Evolutionary conservation across 2,888 invertebrate genomes (phyloP), one percentile per base, ranked within the genome.

Genomic region (Acrocyrtus sp.): DNA sequence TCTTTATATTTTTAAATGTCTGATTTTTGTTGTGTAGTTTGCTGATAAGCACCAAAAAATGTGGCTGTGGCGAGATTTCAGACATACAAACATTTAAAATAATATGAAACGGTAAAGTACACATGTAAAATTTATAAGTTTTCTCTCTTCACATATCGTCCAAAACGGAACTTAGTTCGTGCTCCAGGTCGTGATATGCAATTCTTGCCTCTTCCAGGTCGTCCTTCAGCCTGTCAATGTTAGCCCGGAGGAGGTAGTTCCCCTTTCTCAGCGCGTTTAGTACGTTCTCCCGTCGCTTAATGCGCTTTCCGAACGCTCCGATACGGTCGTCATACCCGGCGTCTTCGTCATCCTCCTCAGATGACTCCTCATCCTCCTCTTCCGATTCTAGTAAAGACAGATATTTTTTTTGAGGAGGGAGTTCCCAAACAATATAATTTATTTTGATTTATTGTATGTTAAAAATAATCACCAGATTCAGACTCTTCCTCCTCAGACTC

Each of bases 191-290:
- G 53, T 89, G 86, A 6, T 94, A 92, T 84, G 91, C 89, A 81
- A 94, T 93, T 81, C 92, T 90, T 81, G 94, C 93, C 83, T 92
- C 92, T 63, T 90, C 89, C 51, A 95, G 88, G 83, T 94, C 93
- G 83, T 95, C 95, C 84, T 94, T 93, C 70, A 94, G 85, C 82
- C 93, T 88, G 84, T 95, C 95, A 0, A 94, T 93, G 83, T 94
- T 95, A 0, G 94, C 92, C 86, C 94, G 93, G 12, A 95, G 87
- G 80, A 95, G 87, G 75, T 93, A 92, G 83, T 95, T 95, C 78
- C 94, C 94, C 83, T 95, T 95, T 85, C 93, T 94, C 82, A 95
- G 86, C 0, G 93, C 92, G 43, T 90, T 88, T 10, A 95, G 86
- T 75, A 91, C 88, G 54, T 90, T 90, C 83, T 95, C 95, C 83